These are phyloP conservation scores for Hydra vulgaris DNA, from an alignment of 30 jellyfish, hydroid and myxozoan genomes.

Conservation along the genomic window DNA sequence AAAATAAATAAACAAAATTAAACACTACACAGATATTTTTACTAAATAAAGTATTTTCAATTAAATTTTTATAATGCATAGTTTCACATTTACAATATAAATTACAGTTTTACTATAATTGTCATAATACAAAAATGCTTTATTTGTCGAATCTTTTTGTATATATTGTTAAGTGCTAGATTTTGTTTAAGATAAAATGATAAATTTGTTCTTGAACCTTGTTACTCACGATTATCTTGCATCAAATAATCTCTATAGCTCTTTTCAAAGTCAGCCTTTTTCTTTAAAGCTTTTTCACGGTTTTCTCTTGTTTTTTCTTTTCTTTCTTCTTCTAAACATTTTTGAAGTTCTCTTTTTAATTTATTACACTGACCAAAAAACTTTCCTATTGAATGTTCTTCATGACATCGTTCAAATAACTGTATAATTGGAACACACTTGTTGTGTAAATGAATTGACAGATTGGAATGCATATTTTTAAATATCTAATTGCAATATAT, in stretches of 20 bases:
- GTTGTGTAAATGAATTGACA: conserved; percentile 18
- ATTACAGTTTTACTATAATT: too few species aligned
- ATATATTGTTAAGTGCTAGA: too few species aligned
- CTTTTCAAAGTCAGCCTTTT: not conserved
- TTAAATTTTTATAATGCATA: too few species aligned
- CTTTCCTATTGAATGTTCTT: conserved; percentile 25
- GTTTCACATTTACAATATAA: too few species aligned
- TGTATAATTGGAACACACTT: conserved; percentile 15
- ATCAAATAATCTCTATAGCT: conserved; percentile 11
- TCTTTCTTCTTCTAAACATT: conserved; percentile 27
- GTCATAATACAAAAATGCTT: too few species aligned
- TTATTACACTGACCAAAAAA: conserved; percentile 27
- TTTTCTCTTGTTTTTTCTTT: conserved; percentile 17
- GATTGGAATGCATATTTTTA: conserved; percentile 21
- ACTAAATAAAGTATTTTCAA: too few species aligned
- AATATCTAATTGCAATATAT: too few species aligned
- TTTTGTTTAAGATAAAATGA: too few species aligned
- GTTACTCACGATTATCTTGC: not conserved
- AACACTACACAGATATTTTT: too few species aligned
- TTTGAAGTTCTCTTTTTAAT: conserved; percentile 6
- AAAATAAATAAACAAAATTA: too few species aligned
- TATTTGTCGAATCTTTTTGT: too few species aligned
- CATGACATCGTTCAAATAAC: conserved; percentile 22
- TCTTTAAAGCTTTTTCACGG: conserved; percentile 14
- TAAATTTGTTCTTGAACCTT: too few species aligned